Evolutionary conservation across 1,140 invertebrate species (phyloP).

Genomic region (Protaetia brevitarsis): DNA sequence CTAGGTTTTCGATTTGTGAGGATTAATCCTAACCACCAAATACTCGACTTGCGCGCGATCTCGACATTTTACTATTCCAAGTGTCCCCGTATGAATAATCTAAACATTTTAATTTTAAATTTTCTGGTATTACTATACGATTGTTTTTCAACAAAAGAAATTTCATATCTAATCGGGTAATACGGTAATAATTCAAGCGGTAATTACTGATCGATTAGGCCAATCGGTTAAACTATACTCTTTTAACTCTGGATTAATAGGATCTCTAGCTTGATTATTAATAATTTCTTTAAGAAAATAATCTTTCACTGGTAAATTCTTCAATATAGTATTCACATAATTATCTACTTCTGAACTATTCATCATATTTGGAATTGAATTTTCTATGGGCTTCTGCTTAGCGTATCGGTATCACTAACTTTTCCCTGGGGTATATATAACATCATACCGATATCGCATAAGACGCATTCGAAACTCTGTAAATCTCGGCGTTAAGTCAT

Average conservation of each 20-base stretch:
- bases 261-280: constrained; percentile 30
- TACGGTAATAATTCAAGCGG: constrained; percentile 24
- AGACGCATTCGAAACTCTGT: constrained; percentile 46
- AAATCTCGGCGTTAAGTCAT: constrained; percentile 44
- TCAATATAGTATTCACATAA: not conserved
- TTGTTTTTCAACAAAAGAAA: constrained; percentile 30
- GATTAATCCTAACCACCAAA: constrained; percentile 38
- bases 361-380: not conserved
- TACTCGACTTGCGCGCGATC: constrained; percentile 26
- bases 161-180: constrained; percentile 25
- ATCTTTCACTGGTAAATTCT: constrained; percentile 21
- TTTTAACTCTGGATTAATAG: constrained; percentile 28
- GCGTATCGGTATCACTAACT: constrained; percentile 43
- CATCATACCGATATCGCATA: constrained; percentile 43
- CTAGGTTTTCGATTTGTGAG: constrained; percentile 32
- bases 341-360: constrained; percentile 15
- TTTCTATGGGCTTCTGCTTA: constrained; percentile 33
- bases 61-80: constrained; percentile 34
- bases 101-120: constrained; percentile 32
- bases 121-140: constrained; percentile 34
- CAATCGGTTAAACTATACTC: constrained; percentile 29
- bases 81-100: constrained; percentile 35
- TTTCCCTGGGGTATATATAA: constrained; percentile 42
- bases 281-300: constrained; percentile 29
- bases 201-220: constrained; percentile 27